phyloP scores from a whole-genome alignment of 92 coral and sea anemone species.

The Plumapathes pennacea region DNA sequence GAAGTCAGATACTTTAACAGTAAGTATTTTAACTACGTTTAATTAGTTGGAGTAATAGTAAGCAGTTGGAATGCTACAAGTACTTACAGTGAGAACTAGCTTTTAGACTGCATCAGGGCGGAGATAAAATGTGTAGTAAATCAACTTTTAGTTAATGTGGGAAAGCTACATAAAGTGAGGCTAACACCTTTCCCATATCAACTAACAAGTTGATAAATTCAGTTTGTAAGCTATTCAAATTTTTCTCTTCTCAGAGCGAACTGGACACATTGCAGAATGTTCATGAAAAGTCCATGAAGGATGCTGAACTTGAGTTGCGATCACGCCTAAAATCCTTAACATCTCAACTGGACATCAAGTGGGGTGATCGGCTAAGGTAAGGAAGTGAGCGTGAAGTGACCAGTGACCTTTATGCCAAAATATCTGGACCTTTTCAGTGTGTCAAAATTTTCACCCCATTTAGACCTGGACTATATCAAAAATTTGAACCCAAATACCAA shows the following conservation, averaged over 20 bases:
- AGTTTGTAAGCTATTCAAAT: no score
- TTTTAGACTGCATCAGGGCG: no score
- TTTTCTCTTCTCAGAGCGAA: constrained; percentile 50
- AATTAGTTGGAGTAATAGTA: background rate
- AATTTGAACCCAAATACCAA: no score
- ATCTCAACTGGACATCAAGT: constrained; percentile 67
- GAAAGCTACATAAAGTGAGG: no score
- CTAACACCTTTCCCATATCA: no score
- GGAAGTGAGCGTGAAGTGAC: background rate
- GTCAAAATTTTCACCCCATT: no score
- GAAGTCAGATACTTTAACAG: constrained; percentile 58
- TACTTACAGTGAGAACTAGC: background rate
- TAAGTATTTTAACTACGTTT: no score
- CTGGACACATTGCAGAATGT: constrained; percentile 50
- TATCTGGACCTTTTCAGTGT: no score
- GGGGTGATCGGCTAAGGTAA: constrained; percentile 86
- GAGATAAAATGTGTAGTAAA: background rate
- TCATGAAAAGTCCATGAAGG: constrained; percentile 44
- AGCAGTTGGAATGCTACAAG: background rate
- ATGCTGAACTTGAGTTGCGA: constrained; percentile 61
- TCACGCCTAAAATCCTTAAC: constrained; percentile 55
- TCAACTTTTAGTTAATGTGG: no score
- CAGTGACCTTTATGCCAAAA: background rate
- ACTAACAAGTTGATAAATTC: no score
- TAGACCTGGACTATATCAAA: no score